Evolutionary conservation across 1,140 invertebrate genomes (phyloP).

Genomic region (Wasmannia auropunctata): DNA sequence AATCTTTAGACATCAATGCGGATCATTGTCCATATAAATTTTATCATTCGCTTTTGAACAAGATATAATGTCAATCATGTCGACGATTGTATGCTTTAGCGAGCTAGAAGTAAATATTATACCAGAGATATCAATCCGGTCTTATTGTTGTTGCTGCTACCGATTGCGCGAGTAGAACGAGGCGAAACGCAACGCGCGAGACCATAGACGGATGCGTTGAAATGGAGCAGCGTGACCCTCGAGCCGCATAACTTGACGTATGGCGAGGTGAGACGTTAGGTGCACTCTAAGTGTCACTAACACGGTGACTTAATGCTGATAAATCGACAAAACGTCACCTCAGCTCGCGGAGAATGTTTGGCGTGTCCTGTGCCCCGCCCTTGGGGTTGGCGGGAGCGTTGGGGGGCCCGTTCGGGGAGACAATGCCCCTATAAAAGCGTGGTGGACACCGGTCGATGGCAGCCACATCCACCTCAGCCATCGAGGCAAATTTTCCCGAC

Average conservation of each 20-base stretch:
- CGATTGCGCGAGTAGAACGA: neutral
- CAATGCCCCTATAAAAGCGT: constrained; percentile 80
- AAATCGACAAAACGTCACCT: constrained; percentile 74
- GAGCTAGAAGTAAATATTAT: constrained; percentile 30
- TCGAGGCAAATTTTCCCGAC: constrained; percentile 54
- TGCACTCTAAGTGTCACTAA: constrained; percentile 66
- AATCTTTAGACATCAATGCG: neutral
- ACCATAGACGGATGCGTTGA: constrained; percentile 45
- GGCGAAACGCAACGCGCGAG: constrained; percentile 46
- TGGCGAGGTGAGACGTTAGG: constrained; percentile 70
- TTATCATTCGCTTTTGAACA: neutral
- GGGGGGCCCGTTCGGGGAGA: constrained; percentile 61
- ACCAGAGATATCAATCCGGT: neutral
- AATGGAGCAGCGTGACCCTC: constrained; percentile 58
- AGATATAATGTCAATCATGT: neutral
- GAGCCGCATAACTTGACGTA: constrained; percentile 13
- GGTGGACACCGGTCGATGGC: constrained; percentile 55
- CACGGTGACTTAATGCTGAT: constrained; percentile 75
- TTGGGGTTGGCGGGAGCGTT: constrained; percentile 77
- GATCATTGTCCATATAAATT: neutral
- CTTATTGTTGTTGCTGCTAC: constrained; percentile 15
- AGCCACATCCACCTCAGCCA: constrained; percentile 76
- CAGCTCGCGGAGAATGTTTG: constrained; percentile 78
- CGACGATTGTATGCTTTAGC: neutral
- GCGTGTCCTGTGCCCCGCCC: constrained; percentile 81